These are phyloP conservation scores for Xestoiulus laeticollis DNA, from an alignment of 2,888 invertebrate genomes.

Conservation along the genomic window DNA sequence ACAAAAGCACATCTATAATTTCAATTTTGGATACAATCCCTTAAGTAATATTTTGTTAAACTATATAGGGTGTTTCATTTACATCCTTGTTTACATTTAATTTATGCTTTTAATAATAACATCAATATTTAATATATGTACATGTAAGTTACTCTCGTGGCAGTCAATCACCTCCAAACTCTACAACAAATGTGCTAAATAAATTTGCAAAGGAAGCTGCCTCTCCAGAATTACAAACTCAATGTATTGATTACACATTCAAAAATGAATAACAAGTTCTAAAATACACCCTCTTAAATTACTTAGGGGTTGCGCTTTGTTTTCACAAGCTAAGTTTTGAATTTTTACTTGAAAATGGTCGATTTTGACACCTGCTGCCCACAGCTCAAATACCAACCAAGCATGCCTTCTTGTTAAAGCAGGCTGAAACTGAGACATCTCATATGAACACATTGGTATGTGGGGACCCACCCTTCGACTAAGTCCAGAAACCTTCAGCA, in stretches of 20 bases:
- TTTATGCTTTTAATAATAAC: too few species aligned
- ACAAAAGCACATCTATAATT: background rate
- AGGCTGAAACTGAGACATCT: background rate
- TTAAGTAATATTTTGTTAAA: background rate
- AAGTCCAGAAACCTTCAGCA: background rate
- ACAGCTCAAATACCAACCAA: background rate
- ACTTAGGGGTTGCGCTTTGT: background rate
- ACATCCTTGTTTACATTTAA: too few species aligned
- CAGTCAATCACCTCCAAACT: too few species aligned
- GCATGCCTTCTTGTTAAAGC: background rate
- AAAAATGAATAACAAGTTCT: background rate
- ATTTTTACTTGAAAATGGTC: background rate
- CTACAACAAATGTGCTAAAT: background rate
- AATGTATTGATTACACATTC: background rate
- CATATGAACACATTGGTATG: background rate
- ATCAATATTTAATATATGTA: too few species aligned
- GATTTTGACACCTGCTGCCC: background rate
- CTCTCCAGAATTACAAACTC: background rate
- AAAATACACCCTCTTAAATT: background rate
- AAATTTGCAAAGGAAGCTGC: background rate
- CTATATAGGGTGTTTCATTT: too few species aligned
- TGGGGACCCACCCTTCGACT: background rate
- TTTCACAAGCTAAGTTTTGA: slow-evolving; percentile 7
- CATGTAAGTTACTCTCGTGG: too few species aligned
- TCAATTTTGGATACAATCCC: background rate